These are phyloP conservation scores for Hypomecis punctinalis DNA, from an alignment of 2,888 invertebrate genomes.

Conservation along the genomic window DNA sequence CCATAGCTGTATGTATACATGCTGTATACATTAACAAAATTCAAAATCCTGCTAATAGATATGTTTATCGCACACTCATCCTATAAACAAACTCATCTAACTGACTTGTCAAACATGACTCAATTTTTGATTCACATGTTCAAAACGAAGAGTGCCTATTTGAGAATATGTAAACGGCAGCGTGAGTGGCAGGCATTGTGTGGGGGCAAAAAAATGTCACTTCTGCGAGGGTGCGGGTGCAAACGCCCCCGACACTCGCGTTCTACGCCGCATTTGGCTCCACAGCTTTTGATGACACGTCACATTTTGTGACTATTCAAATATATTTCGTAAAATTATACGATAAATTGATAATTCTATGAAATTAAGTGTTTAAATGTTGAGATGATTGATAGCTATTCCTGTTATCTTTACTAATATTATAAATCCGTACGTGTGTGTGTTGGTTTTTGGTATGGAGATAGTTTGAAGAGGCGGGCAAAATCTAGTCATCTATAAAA, in stretches of 20 bases:
- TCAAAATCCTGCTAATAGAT: too few relatives aligned
- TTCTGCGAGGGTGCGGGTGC: constrained; percentile 47
- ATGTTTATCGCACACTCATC: constrained; percentile 39
- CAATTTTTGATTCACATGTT: constrained; percentile 68
- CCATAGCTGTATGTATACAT: too few relatives aligned
- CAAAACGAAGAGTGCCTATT: constrained; percentile 60
- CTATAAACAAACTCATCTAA: constrained; percentile 71
- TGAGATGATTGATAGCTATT: constrained; percentile 11
- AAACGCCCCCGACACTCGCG: constrained; percentile 50
- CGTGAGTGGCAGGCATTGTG: constrained; percentile 68
- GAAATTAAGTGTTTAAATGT: constrained; percentile 15
- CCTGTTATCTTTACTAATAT: not conserved
- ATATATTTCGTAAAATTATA: constrained; percentile 30
- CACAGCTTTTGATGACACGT: constrained; percentile 49
- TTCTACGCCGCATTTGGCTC: constrained; percentile 34
- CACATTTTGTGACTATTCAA: constrained; percentile 39
- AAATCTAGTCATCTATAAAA: too few relatives aligned
- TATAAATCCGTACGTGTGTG: too few relatives aligned
- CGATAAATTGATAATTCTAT: constrained; percentile 20
- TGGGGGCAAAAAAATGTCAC: constrained; percentile 71
- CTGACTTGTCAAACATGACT: constrained; percentile 69
- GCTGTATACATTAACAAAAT: too few relatives aligned
- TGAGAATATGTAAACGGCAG: constrained; percentile 64
- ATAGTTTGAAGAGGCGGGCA: too few relatives aligned
- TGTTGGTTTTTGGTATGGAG: too few relatives aligned